These are phyloP conservation scores for Ochropleura plecta DNA, from an alignment of 2,888 invertebrate genomes.

Conservation along the genomic window DNA sequence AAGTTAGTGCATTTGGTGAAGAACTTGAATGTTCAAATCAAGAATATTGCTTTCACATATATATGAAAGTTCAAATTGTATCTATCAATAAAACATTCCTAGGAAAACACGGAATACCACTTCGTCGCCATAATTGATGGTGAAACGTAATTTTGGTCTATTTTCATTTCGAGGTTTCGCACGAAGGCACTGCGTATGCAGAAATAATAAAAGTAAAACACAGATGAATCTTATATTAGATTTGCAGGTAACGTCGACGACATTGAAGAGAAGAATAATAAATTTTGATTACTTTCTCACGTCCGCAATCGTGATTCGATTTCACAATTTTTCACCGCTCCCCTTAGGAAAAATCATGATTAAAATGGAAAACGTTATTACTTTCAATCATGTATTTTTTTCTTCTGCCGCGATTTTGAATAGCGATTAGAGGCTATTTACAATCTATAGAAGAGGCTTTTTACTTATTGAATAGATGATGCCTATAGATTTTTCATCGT, in stretches of 20 bases:
- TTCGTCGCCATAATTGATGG: slow-evolving; percentile 39
- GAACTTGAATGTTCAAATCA: neutral
- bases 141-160: slow-evolving; percentile 15
- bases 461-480: slow-evolving; percentile 63
- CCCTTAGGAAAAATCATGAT: slow-evolving; percentile 82
- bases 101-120: slow-evolving; percentile 49
- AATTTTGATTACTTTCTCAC: slow-evolving; percentile 89
- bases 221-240: slow-evolving; percentile 76
- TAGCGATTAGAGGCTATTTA: slow-evolving; percentile 64
- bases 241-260: slow-evolving; percentile 80
- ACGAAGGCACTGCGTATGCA: slow-evolving; percentile 22
- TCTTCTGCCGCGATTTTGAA: slow-evolving; percentile 66
- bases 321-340: slow-evolving; percentile 83
- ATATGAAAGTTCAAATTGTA: slow-evolving; percentile 36
- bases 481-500: slow-evolving; percentile 49
- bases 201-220: slow-evolving; percentile 62
- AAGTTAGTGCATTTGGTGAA: slow-evolving; percentile 8
- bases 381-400: slow-evolving; percentile 73
- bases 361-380: slow-evolving; percentile 83
- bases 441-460: slow-evolving; percentile 56
- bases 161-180: slow-evolving; percentile 35
- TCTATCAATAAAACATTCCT: slow-evolving; percentile 29
- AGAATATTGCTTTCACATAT: slow-evolving; percentile 21
- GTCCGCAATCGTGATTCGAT: slow-evolving; percentile 88
- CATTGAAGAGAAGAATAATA: slow-evolving; percentile 87